Conservation (phyloP, 2,113 vertebrate species). For the Heterotilapia buettikoferi region DNA sequence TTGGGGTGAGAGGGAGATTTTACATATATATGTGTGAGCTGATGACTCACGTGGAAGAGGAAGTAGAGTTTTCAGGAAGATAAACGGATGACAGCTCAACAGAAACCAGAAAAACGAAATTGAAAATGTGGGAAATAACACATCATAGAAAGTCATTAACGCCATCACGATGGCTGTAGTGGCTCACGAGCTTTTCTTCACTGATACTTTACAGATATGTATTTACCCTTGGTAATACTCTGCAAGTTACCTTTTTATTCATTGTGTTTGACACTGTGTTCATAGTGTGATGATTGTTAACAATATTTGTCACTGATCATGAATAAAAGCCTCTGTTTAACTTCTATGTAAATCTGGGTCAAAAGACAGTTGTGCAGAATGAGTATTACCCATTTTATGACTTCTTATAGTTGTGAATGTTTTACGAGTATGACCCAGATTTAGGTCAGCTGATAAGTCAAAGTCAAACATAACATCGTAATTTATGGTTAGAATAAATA, state of each 20-base stretch:
- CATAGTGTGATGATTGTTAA: fast-evolving
- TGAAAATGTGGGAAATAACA: neutral
- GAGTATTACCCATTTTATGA: neutral
- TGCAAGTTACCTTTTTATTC: neutral
- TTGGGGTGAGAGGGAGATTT: neutral
- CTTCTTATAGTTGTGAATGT: neutral
- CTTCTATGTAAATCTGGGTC: neutral
- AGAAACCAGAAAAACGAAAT: neutral
- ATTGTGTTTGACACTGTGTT: neutral
- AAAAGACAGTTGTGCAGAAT: neutral
- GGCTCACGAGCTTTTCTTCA: fast-evolving
- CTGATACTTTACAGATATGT: neutral
- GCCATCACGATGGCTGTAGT: neutral
- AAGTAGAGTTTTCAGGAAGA: neutral
- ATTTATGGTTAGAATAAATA: neutral
- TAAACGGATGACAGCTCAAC: neutral
- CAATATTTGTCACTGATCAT: neutral
- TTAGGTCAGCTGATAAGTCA: neutral
- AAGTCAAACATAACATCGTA: neutral
- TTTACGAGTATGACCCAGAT: neutral
- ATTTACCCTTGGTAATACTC: neutral
- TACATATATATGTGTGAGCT: neutral
- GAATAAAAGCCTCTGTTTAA: neutral
- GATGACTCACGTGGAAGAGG: neutral
- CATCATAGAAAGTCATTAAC: neutral